Base-by-base conservation (phyloP, 2,888 invertebrate genomes). In the Apodemia zela region DNA sequence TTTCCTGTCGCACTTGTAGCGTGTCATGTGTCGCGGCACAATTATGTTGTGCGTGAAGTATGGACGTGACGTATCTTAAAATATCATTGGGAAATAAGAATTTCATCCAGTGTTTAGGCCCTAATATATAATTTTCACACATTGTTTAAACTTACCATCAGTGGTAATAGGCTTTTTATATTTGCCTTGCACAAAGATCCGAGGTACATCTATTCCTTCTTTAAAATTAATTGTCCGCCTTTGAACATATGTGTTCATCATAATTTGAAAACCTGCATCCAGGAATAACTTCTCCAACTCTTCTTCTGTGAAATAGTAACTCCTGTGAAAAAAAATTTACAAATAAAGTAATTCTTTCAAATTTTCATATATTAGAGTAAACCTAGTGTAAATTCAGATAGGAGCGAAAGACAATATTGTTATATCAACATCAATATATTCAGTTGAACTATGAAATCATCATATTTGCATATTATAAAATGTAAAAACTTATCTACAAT, bases 171-270 rank as follows among this genome's bases (percentile, higher is more conserved):
- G 87, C 75, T 95, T 96, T 38, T 78, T 84, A 75, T 97, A 97
- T 92, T 97, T 97, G 5, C 95, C 97, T 85, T 99, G 99, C 0
- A 99, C 93, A 91, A 99, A 99, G 73, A 98, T 96, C 68, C 99
- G 93, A 0, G 97, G 97, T 0, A 98, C 98, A 92, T 97, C 95
- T 59, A 99, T 93, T 11, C 96, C 95, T 87, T 99, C 98, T 77
- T 99, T 98, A 63, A 95, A 93, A 86, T 99, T 99, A 0, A 98
- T 93, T 0, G 99, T 99, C 63, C 97, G 93, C 42, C 98, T 92
- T 74, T 97, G 94, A 3, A 99, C 93, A 81, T 98, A 99, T 0
- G 93, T 93, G 78, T 95, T 96, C 63, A 87, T 87, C 0, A 94
- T 70, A 1, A 95, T 89, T 71, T 94, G 88, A 82, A 97, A 98